A percentile compares a stretch with the other conserved stretches of the same genome.
These are phyloP conservation scores for Strix occidentalis DNA, from an alignment of 2,797 vertebrate genomes.

Conservation along the genomic window DNA sequence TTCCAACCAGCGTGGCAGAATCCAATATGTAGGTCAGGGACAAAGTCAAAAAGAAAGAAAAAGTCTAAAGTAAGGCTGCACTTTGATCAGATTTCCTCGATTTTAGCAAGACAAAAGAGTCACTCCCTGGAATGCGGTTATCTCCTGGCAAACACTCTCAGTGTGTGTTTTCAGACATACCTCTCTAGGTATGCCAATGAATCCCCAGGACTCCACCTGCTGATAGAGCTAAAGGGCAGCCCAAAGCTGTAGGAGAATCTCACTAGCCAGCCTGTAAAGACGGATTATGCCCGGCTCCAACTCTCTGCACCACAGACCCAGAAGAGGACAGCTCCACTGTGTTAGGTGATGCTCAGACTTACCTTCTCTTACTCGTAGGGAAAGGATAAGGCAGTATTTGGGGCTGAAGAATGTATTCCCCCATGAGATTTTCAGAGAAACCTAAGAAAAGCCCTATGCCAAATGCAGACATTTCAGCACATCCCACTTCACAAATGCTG, in stretches of 20 bases:
- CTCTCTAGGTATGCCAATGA: background rate
- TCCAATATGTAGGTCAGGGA: conserved; percentile 67
- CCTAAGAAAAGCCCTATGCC: background rate
- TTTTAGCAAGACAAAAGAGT: conserved; percentile 60
- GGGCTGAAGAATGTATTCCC: background rate
- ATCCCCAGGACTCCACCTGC: conserved; percentile 4
- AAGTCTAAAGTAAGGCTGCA: conserved; percentile 29
- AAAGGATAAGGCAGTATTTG: background rate
- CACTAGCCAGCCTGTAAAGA: background rate
- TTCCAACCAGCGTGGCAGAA: conserved; percentile 45
- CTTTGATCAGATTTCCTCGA: conserved; percentile 58
- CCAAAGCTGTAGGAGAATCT: background rate
- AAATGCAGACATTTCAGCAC: background rate
- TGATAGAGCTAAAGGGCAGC: background rate
- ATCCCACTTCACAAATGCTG: background rate
- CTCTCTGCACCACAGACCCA: background rate
- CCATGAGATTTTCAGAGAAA: background rate
- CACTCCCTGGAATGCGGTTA: conserved; percentile 58
- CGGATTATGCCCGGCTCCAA: background rate
- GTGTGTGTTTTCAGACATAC: background rate
- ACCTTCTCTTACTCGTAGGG: background rate
- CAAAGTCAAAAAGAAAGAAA: conserved; percentile 65
- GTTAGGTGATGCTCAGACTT: background rate
- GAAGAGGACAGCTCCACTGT: background rate
- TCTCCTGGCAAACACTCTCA: conserved; percentile 39